Percentiles rank a stretch among this genome's conserved stretches.
These are phyloP conservation scores for Tapirus terrestris DNA, from an alignment of 2,113 vertebrate genomes.

Conservation along the genomic window DNA sequence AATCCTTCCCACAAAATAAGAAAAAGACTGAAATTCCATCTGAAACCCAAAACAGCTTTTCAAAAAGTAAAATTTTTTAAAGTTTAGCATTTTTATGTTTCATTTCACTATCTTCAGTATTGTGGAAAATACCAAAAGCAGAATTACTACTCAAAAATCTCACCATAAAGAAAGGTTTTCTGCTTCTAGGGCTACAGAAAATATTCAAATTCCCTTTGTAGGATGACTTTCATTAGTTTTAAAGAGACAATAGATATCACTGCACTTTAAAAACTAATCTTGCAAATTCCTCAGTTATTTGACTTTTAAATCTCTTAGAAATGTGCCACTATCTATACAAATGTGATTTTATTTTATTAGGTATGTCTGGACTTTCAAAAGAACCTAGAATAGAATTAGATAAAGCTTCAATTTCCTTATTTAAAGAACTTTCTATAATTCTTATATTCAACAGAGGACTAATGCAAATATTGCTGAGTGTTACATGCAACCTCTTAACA, in stretches of 20 bases:
- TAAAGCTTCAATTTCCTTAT: conserved; percentile 50
- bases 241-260: not conserved
- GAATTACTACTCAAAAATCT: not conserved
- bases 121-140: conserved; percentile 20
- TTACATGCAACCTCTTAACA: not conserved
- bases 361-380: not conserved
- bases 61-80: not conserved
- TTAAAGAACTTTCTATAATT: conserved; percentile 32
- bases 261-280: conserved; percentile 1
- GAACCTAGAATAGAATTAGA: conserved; percentile 21
- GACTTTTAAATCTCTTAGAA: conserved; percentile 43
- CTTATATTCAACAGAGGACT: conserved; percentile 31
- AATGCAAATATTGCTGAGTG: not conserved
- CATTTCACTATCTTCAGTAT: not conserved
- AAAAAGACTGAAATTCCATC: conserved; percentile 17
- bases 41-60: conserved; percentile 39
- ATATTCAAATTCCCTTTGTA: conserved; percentile 48
- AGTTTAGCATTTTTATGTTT: conserved; percentile 12
- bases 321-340: not conserved
- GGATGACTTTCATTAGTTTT: not conserved
- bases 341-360: conserved; percentile 57
- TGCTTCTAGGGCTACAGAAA: not conserved
- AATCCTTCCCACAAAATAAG: conserved; percentile 47
- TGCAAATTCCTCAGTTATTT: not conserved
- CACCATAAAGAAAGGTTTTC: not conserved